phyloP scores from a whole-genome alignment of 2,113 vertebrate genomes.

The Alouatta palliata region DNA sequence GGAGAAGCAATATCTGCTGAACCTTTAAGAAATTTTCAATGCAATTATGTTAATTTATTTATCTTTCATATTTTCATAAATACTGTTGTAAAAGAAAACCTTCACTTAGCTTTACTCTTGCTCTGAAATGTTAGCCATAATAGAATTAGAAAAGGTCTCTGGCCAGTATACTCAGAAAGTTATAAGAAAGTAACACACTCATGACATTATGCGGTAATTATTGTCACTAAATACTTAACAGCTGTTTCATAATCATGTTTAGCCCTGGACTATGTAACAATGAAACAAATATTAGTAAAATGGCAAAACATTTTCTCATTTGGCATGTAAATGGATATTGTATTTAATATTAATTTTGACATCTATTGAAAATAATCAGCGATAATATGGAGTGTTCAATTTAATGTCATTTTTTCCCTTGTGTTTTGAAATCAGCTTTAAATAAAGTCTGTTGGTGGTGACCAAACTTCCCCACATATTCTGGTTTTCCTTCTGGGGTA shows the following conservation, averaged over 20 bases:
- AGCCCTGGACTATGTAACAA: background rate
- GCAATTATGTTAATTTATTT: background rate
- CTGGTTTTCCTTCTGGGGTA: background rate
- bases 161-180: background rate
- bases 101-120: background rate
- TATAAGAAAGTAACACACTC: background rate
- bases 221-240: background rate
- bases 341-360: background rate
- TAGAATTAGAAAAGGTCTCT: background rate
- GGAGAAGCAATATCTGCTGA: background rate
- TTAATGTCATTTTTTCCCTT: background rate
- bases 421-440: background rate
- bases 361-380: background rate
- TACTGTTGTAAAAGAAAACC: background rate
- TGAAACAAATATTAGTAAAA: background rate
- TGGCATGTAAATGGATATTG: background rate
- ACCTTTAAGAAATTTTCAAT: background rate
- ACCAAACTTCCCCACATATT: background rate
- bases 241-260: background rate
- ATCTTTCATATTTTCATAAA: background rate
- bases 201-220: background rate
- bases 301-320: background rate
- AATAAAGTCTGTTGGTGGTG: background rate
- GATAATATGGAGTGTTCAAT: background rate
- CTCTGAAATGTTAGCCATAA: background rate